Evolutionary conservation across 2,113 vertebrate species (phyloP).

Genomic region (Takifugu flavidus): DNA sequence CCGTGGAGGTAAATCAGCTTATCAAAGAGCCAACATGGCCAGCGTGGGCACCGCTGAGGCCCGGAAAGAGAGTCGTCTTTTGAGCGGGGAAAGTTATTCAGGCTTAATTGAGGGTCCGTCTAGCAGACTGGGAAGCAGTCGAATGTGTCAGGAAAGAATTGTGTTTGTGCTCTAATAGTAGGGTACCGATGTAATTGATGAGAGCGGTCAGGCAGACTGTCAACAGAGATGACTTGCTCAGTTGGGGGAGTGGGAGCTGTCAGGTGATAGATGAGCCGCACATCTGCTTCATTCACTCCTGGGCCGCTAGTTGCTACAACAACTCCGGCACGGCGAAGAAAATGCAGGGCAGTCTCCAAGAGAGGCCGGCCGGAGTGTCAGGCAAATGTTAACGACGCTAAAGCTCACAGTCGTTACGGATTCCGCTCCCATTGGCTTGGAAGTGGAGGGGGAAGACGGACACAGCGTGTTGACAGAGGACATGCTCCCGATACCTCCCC

Average conservation of each 20-base stretch:
- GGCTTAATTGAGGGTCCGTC: slow-evolving; percentile 69
- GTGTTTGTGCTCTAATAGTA: slow-evolving; percentile 67
- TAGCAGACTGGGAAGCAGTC: slow-evolving; percentile 62
- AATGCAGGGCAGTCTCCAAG: slow-evolving; percentile 82
- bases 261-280: slow-evolving; percentile 83
- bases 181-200: slow-evolving; percentile 73
- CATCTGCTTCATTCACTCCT: slow-evolving; percentile 86
- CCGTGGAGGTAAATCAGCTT: slow-evolving; percentile 37
- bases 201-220: slow-evolving; percentile 69
- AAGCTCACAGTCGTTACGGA: slow-evolving; percentile 75
- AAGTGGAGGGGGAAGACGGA: slow-evolving; percentile 45
- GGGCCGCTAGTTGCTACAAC: slow-evolving; percentile 86
- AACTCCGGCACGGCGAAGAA: slow-evolving; percentile 78
- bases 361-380: slow-evolving; percentile 77
- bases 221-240: slow-evolving; percentile 84
- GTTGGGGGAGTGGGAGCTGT: slow-evolving; percentile 76
- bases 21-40: slow-evolving; percentile 19
- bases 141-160: slow-evolving; percentile 60
- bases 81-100: slow-evolving; percentile 65
- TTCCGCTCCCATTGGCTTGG: slow-evolving; percentile 68
- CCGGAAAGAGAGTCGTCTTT: slow-evolving; percentile 53
- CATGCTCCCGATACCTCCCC: slow-evolving; percentile 50
- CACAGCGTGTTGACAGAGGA: slow-evolving; percentile 58
- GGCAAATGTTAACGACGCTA: slow-evolving; percentile 84
- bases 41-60: slow-evolving; percentile 20